A percentile compares a stretch with the other conserved stretches of the same genome.
These are phyloP conservation scores for Ophioninae sp. DNA, from an alignment of 2,888 invertebrate species.

Conservation along the genomic window DNA sequence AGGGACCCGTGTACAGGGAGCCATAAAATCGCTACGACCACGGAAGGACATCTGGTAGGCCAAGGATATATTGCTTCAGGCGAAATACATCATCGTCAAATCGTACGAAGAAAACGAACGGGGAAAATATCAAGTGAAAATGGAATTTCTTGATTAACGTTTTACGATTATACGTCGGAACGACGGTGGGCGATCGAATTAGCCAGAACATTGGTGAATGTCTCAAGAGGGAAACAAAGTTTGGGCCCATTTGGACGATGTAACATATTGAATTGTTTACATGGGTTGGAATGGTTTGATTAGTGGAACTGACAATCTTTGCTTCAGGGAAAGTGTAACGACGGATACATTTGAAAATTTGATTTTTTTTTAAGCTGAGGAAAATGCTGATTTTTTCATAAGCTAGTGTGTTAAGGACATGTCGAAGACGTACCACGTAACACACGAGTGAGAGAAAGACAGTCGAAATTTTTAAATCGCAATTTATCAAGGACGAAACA, in stretches of 20 bases:
- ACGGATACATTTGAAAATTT: too few relatives aligned
- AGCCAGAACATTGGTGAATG: not conserved
- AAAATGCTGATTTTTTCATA: too few relatives aligned
- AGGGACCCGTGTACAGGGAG: not conserved
- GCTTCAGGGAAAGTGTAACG: too few relatives aligned
- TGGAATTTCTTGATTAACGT: not conserved
- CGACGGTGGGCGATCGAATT: not conserved
- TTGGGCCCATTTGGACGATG: not conserved
- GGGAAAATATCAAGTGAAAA: not conserved
- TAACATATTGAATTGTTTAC: not conserved
- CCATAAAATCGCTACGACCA: constrained; percentile 16
- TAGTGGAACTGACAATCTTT: too few relatives aligned
- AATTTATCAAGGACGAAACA: too few relatives aligned
- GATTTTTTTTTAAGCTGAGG: too few relatives aligned
- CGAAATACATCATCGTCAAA: constrained; percentile 1
- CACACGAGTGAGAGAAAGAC: too few relatives aligned
- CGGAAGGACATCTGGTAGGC: constrained; percentile 27
- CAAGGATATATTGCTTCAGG: constrained; percentile 14
- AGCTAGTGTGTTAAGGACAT: too few relatives aligned
- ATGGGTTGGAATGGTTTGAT: too few relatives aligned
- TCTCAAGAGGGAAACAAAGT: not conserved
- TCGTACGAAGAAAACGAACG: constrained; percentile 1
- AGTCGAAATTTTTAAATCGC: too few relatives aligned
- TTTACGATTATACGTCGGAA: not conserved
- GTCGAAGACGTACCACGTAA: too few relatives aligned